Conservation (phyloP, 1,140 invertebrate species). For the Drosophila simulans region DNA sequence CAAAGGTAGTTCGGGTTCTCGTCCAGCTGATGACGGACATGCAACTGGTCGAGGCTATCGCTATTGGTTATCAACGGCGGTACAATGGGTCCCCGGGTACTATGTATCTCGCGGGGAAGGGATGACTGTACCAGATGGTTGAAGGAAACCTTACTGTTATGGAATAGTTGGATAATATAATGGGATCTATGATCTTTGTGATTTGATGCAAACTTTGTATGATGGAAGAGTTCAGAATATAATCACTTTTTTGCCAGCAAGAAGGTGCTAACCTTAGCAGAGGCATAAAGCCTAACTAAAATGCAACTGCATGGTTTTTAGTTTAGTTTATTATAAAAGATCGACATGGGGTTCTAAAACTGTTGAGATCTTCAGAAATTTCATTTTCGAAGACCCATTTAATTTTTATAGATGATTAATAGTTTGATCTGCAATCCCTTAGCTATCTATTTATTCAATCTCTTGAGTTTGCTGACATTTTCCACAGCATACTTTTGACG, state of each 20-base stretch:
- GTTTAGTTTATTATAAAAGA: too few relatives aligned
- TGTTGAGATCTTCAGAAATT: too few relatives aligned
- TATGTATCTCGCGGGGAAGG: not conserved
- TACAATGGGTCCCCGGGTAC: not conserved
- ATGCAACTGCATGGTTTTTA: too few relatives aligned
- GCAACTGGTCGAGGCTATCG: conserved; percentile 35
- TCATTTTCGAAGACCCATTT: too few relatives aligned
- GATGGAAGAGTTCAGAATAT: too few relatives aligned
- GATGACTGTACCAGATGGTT: conserved; percentile 7
- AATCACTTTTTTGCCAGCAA: too few relatives aligned
- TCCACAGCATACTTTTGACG: conserved; percentile 5
- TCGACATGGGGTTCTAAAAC: too few relatives aligned
- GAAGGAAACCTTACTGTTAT: not conserved
- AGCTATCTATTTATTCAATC: not conserved
- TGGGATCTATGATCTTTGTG: not conserved
- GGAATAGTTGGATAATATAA: not conserved
- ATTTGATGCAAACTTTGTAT: not conserved
- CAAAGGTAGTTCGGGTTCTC: conserved; percentile 29
- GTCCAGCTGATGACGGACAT: conserved; percentile 40
- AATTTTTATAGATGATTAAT: too few relatives aligned
- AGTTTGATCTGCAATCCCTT: not conserved
- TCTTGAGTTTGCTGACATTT: not conserved
- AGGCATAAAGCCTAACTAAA: too few relatives aligned
- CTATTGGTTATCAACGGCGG: conserved; percentile 7
- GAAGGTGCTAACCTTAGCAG: too few relatives aligned